Conservation (phyloP, 2,888 invertebrate genomes). For the Drosophila lacicola region DNA sequence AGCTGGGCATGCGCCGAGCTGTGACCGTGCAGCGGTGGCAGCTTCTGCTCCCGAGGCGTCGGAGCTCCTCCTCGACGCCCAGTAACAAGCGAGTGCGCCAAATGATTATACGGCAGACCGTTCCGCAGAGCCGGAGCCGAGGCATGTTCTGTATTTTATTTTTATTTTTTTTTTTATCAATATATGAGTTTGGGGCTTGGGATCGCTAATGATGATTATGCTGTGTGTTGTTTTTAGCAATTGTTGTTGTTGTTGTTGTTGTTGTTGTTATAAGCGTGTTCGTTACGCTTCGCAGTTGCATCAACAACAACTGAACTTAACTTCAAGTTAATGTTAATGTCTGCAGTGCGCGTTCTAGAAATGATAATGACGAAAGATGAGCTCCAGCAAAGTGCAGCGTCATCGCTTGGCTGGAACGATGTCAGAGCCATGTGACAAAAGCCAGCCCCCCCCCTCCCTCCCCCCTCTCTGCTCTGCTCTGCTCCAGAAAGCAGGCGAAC, state of each 20-base stretch:
- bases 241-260: slow-evolving; percentile 38
- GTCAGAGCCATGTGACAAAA: slow-evolving; percentile 55
- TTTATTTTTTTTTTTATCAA: slow-evolving; percentile 35
- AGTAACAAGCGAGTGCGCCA: slow-evolving; percentile 65
- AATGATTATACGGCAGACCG: slow-evolving; percentile 62
- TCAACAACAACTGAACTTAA: slow-evolving; percentile 56
- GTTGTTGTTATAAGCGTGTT: slow-evolving; percentile 70
- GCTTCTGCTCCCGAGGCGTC: slow-evolving; percentile 18
- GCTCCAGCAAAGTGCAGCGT: slow-evolving; percentile 62
- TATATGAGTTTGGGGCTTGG: slow-evolving; percentile 33
- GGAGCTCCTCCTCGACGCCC: slow-evolving; percentile 12
- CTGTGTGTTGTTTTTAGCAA: slow-evolving; percentile 58
- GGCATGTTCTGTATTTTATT: slow-evolving; percentile 21
- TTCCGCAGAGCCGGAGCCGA: slow-evolving; percentile 31
- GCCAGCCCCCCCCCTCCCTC: slow-evolving; percentile 12
- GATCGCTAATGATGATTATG: slow-evolving; percentile 74
- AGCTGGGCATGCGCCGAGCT: slow-evolving; percentile 61
- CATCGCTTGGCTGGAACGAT: slow-evolving; percentile 61
- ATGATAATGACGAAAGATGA: slow-evolving; percentile 71
- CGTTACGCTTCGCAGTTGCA: slow-evolving; percentile 80
- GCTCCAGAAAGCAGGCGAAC: slow-evolving; percentile 65
- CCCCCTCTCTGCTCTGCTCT: background rate
- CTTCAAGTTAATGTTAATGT: slow-evolving; percentile 70
- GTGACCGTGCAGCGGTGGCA: slow-evolving; percentile 57
- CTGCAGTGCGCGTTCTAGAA: slow-evolving; percentile 70